Base-by-base conservation (phyloP, 2,113 vertebrate genomes). In the Lophius piscatorius region DNA sequence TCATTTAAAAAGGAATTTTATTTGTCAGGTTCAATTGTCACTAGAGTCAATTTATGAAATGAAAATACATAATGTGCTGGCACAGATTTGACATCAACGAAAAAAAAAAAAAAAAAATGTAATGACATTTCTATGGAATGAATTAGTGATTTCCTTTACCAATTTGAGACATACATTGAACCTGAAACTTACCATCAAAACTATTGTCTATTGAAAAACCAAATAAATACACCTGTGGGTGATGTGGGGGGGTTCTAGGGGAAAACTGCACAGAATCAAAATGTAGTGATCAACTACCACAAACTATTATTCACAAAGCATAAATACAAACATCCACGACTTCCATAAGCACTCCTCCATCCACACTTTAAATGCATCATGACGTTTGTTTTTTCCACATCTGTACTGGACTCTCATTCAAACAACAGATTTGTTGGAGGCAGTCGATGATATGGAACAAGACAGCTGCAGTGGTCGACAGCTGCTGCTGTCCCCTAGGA, bases 171-270 rank as follows among this genome's bases (percentile, higher is more conserved):
- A 82, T 36, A 81, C 81, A 83, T 35, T 62, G 44, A 82, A 82
- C 74, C 67, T 73, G 60, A 80, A 85, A 81, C 79, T 86, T 82
- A 88, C 90, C 67, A 87, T 84, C 41, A 65, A 84, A 80, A 52
- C 35, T 39, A 67, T 61, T 36, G 60, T 76, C 76, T 87, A 84
- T 81, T 73, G 74, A 66, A 80, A n/a, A 78, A 84, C 77, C 73
- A 78, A 92, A 92, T 92, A 93, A 91, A 93, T 91, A 92, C 62
- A 90, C 70, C 81, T 83, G 50, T 41, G n/a, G 55, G 58, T 63
- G 72, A 85, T 22, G 16, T 44, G 50, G 54, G 50, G 61, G 66
- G 45, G 46, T 82, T 78, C 70, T 67, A 79, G 10, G 76, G 63
- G 50, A 80, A 36, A 84, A 91, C 90, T 91, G 88, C 90, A 92